phyloP scores from a whole-genome alignment of 2,797 vertebrate genomes.

The Cossypha heuglini region DNA sequence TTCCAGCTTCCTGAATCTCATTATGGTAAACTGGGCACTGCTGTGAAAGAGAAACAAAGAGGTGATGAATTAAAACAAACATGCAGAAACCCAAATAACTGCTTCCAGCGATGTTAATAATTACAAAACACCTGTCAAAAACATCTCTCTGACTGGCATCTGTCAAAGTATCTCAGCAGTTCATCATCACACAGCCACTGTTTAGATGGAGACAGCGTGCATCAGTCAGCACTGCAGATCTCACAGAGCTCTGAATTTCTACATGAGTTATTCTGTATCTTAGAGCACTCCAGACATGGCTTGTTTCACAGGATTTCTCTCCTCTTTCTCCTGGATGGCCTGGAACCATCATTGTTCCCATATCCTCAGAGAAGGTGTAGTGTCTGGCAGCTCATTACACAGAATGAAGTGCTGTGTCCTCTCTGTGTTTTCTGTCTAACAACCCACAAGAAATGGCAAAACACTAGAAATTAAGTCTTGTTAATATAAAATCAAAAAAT shows the following conservation, averaged over 20 bases:
- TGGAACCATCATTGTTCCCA: not conserved
- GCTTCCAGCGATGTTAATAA: not conserved
- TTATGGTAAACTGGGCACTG: not conserved
- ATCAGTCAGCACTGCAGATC: not conserved
- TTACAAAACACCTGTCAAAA: not conserved
- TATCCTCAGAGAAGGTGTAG: not conserved
- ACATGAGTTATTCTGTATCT: not conserved
- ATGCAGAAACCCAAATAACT: constrained; percentile 22
- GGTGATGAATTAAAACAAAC: constrained; percentile 54
- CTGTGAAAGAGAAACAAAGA: constrained; percentile 36
- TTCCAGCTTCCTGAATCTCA: constrained; percentile 37
- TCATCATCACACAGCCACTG: not conserved
- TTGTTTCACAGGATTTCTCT: not conserved
- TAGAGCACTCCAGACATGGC: not conserved
- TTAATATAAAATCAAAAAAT: not conserved
- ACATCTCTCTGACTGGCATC: not conserved
- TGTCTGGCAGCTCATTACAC: not conserved
- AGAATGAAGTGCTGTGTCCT: not conserved
- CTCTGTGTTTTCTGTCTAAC: not conserved
- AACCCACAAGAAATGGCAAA: not conserved
- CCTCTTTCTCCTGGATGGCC: not conserved
- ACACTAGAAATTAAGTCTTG: not conserved
- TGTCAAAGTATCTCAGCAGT: constrained; percentile 34
- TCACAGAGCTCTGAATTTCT: not conserved
- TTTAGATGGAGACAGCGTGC: not conserved